Evolutionary conservation across 2,113 vertebrate species (phyloP), one percentile per base, ranked within the genome.

Genomic region (Pogonocichla stellata): DNA sequence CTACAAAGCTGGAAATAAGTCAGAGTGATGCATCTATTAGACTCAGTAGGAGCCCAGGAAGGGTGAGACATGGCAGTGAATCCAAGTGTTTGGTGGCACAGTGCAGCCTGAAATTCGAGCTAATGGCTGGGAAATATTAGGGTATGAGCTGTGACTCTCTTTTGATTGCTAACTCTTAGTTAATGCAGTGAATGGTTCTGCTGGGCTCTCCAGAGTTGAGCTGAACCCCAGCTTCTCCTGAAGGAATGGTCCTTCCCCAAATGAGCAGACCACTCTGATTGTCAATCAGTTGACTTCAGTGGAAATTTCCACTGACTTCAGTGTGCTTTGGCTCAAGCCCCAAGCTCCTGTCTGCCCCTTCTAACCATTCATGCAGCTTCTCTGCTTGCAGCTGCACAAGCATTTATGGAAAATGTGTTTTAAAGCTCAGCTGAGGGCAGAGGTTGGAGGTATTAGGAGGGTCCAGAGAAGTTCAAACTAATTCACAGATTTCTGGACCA

Each of bases 281-380:
- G 16, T 51, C 88, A 50, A 17, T 48, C 43, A 51, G 0, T 54
- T 13, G 50, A 29, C 86, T 70, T 62, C 82, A 90, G 86, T 92
- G 95, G 92, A 97, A 94, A 90, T 70, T 97, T 95, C 92, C 91
- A 93, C 89, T 64, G 83, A 40, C 86, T 95, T 64, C 61, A 53
- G 3, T 34, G 75, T 38, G 5, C 54, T 83, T n/a, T 92, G 91
- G 88, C 82, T 86, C 23, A 5, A 77, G 66, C 47, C 80, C 80
- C 74, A 14, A 24, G 56, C 57, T 85, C 2, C 2, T 60, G 1
- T 58, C 56, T 71, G 24, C 22, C 6, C 71, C 75, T 93, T 51
- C 88, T 36, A 61, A 23, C 60, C 86, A 31, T 78, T 33, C 72
- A 29, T 45, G 38, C 65, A 78, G 47, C 60, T 43, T 51, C 67